Percentiles rank a stretch among this genome's conserved stretches.
phyloP scores from a whole-genome alignment of 2,113 vertebrate species.

The Bubalus kerabau region DNA sequence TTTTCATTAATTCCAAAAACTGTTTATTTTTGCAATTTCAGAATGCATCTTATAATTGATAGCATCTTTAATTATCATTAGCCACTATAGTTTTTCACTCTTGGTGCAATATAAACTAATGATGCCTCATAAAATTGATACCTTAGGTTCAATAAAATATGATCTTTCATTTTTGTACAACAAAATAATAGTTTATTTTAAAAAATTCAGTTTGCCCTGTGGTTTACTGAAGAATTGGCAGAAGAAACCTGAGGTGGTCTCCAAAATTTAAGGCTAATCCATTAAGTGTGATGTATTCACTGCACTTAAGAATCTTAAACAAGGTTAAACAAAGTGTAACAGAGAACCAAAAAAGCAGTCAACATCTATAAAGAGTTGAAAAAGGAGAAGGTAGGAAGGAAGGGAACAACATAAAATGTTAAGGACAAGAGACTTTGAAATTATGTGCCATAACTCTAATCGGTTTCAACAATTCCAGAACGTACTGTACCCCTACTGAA shows the following conservation, averaged over 20 bases:
- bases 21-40: neutral
- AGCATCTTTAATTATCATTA: slow-evolving; percentile 3
- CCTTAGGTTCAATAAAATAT: neutral
- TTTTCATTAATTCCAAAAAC: neutral
- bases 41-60: neutral
- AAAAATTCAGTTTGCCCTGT: neutral
- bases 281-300: neutral
- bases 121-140: neutral
- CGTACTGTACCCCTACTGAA: neutral
- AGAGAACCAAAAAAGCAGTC: neutral
- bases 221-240: neutral
- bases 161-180: neutral
- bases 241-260: neutral
- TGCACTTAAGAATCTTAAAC: neutral
- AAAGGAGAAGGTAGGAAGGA: neutral
- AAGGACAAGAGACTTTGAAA: neutral
- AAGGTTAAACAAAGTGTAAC: neutral
- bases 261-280: neutral
- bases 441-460: neutral
- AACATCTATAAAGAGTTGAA: neutral
- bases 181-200: neutral
- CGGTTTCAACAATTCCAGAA: neutral
- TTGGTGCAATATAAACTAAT: neutral
- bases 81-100: neutral
- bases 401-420: neutral